Conservation (phyloP, 53 echinoderm and acorn worm species). For the Stichopus horrens region DNA sequence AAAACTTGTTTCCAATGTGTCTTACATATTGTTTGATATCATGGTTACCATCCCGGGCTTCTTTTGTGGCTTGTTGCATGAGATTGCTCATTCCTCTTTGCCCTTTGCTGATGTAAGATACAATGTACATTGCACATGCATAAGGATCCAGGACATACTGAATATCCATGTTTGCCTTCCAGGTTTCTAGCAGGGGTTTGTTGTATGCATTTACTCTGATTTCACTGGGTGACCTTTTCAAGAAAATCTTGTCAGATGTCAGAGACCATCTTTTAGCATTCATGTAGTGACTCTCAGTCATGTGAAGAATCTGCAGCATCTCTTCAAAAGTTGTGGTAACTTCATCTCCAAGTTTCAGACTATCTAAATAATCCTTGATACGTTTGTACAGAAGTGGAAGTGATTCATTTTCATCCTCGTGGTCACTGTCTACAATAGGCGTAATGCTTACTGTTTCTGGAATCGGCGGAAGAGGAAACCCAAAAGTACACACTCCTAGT, state of each 20-base stretch:
- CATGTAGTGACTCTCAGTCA: slow-evolving; percentile 50
- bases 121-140: slow-evolving; percentile 61
- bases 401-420: neutral
- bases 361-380: slow-evolving; percentile 31
- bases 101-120: slow-evolving; percentile 60
- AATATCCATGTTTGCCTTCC: slow-evolving; percentile 60
- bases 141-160: slow-evolving; percentile 55
- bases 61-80: slow-evolving; percentile 45
- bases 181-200: slow-evolving; percentile 47
- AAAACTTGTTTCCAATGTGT: slow-evolving; percentile 46
- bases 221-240: slow-evolving; percentile 50
- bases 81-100: slow-evolving; percentile 62
- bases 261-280: slow-evolving; percentile 38
- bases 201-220: slow-evolving; percentile 62
- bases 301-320: slow-evolving; percentile 35
- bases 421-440: neutral
- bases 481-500: slow-evolving; percentile 50
- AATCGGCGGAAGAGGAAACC: slow-evolving; percentile 49
- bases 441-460: slow-evolving; percentile 22
- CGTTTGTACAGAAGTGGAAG: neutral
- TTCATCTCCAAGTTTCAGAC: slow-evolving; percentile 36
- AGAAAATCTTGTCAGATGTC: slow-evolving; percentile 43
- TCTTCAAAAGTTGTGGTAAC: slow-evolving; percentile 19
- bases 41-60: slow-evolving; percentile 49
- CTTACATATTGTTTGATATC: slow-evolving; percentile 31